Base-by-base conservation (phyloP, 2,888 invertebrate species). In the Trissonchulus latispiculum region DNA sequence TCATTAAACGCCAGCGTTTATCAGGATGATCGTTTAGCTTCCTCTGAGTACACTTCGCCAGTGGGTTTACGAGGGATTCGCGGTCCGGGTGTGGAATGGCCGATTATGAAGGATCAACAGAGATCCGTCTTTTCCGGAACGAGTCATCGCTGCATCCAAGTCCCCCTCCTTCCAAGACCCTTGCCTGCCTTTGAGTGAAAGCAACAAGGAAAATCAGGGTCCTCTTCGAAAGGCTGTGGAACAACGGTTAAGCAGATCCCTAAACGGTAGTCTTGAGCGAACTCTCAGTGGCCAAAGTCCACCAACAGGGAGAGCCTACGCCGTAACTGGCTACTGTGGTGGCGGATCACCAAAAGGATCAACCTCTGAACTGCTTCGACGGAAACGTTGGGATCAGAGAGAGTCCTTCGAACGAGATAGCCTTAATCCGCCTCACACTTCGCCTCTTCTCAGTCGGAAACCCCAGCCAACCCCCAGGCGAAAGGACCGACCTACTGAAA, bases 41-140 rank as follows among this genome's bases (percentile, higher is more conserved):
- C n/a, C n/a, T n/a, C n/a, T n/a, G n/a, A n/a, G n/a, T n/a, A n/a
- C n/a, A n/a, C n/a, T n/a, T n/a, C n/a, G n/a, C n/a, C n/a, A n/a
- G n/a, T n/a, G n/a, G n/a, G n/a, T n/a, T n/a, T n/a, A n/a, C n/a
- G n/a, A n/a, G n/a, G n/a, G n/a, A n/a, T n/a, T n/a, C n/a, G n/a
- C n/a, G n/a, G n/a, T n/a, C n/a, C n/a, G n/a, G n/a, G 48, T 23
- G 3, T 61, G 29, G 71, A 71, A 61, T 71, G 71, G 71, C 71
- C 71, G 2, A 35, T 31, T 2, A 29, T 71, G n/a, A 37, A 71
- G 23, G 32, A 71, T n/a, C 71, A 71, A 32, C 61, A 33, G 2
- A n/a, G 71, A 8, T 61, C 71, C 2, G 71, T 61, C 28, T 61
- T 59, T 3, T n/a, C 32, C 61, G 31, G 71, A 71, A 61, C 59